Conservation (phyloP, 2,888 invertebrate species). For the Gnatocerus cornutus region DNA sequence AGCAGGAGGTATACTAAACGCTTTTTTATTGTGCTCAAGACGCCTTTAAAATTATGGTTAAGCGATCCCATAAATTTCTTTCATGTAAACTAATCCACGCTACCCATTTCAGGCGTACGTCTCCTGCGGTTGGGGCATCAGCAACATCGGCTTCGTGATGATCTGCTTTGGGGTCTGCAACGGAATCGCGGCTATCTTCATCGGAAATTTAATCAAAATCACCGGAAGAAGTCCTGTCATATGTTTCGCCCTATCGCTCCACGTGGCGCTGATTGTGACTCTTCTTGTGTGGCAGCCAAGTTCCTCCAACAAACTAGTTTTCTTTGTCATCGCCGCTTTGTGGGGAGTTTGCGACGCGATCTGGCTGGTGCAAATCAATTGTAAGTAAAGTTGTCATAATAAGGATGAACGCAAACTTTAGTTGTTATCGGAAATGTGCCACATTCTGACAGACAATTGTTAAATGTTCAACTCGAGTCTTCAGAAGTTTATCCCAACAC, state of each 20-base stretch:
- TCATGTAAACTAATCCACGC: conserved; percentile 8
- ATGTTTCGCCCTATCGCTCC: conserved; percentile 81
- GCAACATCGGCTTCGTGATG: conserved; percentile 94
- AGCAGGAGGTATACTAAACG: conserved; percentile 27
- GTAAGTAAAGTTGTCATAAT: conserved; percentile 72
- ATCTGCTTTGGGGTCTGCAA: conserved; percentile 93
- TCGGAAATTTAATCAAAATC: conserved; percentile 85
- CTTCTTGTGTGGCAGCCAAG: conserved; percentile 84
- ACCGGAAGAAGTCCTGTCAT: conserved; percentile 88
- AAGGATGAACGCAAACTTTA: neutral
- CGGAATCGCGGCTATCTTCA: conserved; percentile 87
- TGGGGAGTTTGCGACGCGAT: conserved; percentile 94
- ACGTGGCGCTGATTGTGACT: conserved; percentile 79
- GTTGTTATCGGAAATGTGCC: no score
- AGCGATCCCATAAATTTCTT: conserved; percentile 33
- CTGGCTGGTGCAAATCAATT: conserved; percentile 94
- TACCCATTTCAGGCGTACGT: conserved; percentile 80
- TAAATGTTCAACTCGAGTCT: no score
- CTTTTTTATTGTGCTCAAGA: conserved; percentile 35
- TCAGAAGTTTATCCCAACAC: neutral
- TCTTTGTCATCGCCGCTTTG: conserved; percentile 85
- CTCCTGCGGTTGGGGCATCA: conserved; percentile 90
- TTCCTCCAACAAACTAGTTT: conserved; percentile 78
- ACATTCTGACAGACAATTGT: no score
- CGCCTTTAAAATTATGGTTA: conserved; percentile 22